Base-by-base conservation (phyloP, 2,797 vertebrate species). In the Synaphobranchus kaupii region DNA sequence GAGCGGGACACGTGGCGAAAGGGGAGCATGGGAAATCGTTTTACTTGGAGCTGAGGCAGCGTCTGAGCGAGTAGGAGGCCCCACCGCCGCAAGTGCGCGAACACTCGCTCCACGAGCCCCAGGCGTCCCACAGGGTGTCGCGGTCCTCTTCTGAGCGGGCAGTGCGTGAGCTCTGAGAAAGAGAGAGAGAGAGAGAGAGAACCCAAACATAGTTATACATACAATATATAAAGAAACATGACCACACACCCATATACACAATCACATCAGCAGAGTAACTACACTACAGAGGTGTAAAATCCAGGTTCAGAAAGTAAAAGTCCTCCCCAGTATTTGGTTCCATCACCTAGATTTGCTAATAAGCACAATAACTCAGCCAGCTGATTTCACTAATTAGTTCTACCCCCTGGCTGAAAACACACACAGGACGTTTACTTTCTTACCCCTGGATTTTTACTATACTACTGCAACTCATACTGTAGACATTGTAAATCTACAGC, bases 81-180 rank as follows among this genome's bases (percentile, higher is more conserved):
- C 98, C 98, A 56, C 98, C 98, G 9, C 97, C 98, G 50, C 98
- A 99, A 52, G 97, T 98, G 63, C 98, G 97, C 0, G 98, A 99
- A 88, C 98, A 99, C 88, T 99, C 98, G 0, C 98, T 99, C 98
- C 98, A 99, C 0, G 96, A 95, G 39, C 98, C 98, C 98, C 98
- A 99, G 88, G 98, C 98, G 3, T 99, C 98, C 98, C 98, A 99
- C 84, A 97, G 94, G 0, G 96, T 97, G 83, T 98, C 98, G 22
- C 93, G 94, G 92, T 99, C 97, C 93, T 99, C 98, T 85, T 98
- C 97, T 0, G 98, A 99, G 31, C 97, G 96, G n/a, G 98, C 96
- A 15, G 95, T 97, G 93, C 97, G 96, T 5, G 97, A 99, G 92
- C 96, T 99, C 98, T 99, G 52, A 12, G 90, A 73, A 47, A 93